A percentile compares a stretch with the other conserved stretches of the same genome.
phyloP scores from a whole-genome alignment of 2,113 vertebrate species.

The Epinephelus lanceolatus region DNA sequence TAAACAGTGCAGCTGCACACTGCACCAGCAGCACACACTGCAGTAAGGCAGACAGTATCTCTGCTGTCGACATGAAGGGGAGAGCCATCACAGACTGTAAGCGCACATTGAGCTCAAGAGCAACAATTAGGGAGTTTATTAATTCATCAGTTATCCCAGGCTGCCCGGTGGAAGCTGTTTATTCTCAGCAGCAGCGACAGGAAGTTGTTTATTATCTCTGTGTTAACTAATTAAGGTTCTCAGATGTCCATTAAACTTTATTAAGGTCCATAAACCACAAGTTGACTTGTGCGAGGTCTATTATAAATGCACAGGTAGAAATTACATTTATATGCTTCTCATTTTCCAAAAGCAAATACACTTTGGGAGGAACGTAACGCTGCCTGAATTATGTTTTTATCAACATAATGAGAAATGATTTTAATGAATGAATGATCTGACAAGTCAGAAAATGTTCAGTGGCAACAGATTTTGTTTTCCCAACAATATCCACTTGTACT shows the following conservation, averaged over 20 bases:
- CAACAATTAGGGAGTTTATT: conserved; percentile 54
- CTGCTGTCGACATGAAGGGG: conserved; percentile 19
- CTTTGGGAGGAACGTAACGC: conserved; percentile 12
- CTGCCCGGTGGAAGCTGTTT: conserved; percentile 32
- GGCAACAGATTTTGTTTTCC: neutral
- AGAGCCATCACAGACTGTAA: conserved; percentile 17
- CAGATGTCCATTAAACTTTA: conserved; percentile 50
- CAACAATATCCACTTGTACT: neutral
- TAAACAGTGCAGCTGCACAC: conserved; percentile 31
- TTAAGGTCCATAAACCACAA: conserved; percentile 57
- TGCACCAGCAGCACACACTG: conserved; percentile 40
- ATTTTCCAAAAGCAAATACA: neutral
- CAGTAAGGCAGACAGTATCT: conserved; percentile 18
- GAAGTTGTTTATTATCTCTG: conserved; percentile 42
- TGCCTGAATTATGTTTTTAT: neutral
- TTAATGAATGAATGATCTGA: neutral
- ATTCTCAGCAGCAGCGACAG: conserved; percentile 41
- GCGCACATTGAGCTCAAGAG: conserved; percentile 21
- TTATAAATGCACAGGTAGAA: conserved; percentile 32
- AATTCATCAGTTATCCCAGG: conserved; percentile 57
- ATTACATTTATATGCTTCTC: neutral
- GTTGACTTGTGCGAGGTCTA: conserved; percentile 8
- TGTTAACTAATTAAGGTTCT: conserved; percentile 44
- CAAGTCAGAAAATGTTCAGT: neutral
- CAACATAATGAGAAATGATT: too few relatives aligned